Evolutionary conservation across 2,888 invertebrate genomes (phyloP).

Genomic region (Sesamia inferens): DNA sequence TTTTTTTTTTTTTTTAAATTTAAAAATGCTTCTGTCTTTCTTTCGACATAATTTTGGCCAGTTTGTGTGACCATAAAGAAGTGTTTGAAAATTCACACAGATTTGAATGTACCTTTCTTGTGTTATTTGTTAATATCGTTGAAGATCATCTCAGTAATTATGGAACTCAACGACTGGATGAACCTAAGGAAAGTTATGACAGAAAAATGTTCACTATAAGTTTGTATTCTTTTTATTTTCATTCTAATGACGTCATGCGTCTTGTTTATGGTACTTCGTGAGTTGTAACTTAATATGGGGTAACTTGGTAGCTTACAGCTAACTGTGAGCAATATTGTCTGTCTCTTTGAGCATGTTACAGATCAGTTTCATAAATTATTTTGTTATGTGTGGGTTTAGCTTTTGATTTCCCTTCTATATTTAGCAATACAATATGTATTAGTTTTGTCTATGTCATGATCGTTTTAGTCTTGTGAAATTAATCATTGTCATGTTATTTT

Average conservation of each 20-base stretch:
- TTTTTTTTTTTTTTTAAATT: too few species aligned
- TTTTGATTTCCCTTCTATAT: background rate
- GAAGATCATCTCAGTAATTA: background rate
- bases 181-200: background rate
- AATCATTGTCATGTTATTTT: too few species aligned
- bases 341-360: background rate
- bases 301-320: background rate
- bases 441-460: background rate
- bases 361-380: background rate
- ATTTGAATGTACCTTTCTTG: background rate
- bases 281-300: constrained; percentile 27
- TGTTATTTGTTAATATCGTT: background rate
- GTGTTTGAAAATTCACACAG: background rate
- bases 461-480: background rate
- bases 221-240: background rate
- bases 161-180: background rate
- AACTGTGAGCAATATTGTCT: background rate
- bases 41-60: too few species aligned
- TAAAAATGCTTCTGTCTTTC: too few species aligned
- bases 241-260: background rate
- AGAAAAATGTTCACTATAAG: background rate
- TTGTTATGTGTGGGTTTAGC: background rate
- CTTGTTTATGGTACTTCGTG: constrained; percentile 7
- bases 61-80: too few species aligned
- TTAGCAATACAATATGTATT: background rate